Percentiles rank a stretch among this genome's conserved stretches.
phyloP scores from a whole-genome alignment of 2,888 invertebrate species.

The Caenorhabditis doughertyi region DNA sequence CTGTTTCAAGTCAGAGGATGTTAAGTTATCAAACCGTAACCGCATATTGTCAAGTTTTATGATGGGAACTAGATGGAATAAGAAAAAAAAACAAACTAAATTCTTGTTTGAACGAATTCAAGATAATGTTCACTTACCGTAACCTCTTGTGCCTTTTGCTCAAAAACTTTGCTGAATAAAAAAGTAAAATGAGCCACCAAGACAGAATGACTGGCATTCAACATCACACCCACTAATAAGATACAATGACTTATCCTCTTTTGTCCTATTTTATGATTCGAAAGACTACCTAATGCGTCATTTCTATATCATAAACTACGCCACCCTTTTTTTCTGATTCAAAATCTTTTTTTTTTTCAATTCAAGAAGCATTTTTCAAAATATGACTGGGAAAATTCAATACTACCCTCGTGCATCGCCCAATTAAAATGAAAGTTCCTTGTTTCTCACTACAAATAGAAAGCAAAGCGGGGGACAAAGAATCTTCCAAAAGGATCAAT shows the following conservation, averaged over 20 bases:
- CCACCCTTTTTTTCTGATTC: background rate
- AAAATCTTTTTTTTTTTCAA: too few species aligned
- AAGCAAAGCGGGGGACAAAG: background rate
- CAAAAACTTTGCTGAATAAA: too few species aligned
- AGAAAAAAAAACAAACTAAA: too few species aligned
- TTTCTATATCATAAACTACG: background rate
- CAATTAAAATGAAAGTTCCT: conserved; percentile 35
- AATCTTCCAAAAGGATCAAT: background rate
- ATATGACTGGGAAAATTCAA: background rate
- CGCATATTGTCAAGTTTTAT: too few species aligned
- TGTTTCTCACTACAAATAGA: conserved; percentile 23
- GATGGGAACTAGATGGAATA: too few species aligned
- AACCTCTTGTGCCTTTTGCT: too few species aligned
- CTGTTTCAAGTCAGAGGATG: too few species aligned
- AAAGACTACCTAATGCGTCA: background rate
- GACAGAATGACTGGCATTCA: background rate
- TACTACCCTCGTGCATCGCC: background rate
- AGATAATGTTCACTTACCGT: too few species aligned
- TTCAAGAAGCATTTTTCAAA: too few species aligned
- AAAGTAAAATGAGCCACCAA: background rate
- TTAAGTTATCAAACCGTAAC: too few species aligned
- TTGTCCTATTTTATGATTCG: background rate
- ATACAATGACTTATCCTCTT: background rate
- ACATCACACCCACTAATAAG: background rate
- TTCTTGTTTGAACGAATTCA: too few species aligned